phyloP scores from a whole-genome alignment of 64 coral and sea anemone species.

The Stylophora pistillata region DNA sequence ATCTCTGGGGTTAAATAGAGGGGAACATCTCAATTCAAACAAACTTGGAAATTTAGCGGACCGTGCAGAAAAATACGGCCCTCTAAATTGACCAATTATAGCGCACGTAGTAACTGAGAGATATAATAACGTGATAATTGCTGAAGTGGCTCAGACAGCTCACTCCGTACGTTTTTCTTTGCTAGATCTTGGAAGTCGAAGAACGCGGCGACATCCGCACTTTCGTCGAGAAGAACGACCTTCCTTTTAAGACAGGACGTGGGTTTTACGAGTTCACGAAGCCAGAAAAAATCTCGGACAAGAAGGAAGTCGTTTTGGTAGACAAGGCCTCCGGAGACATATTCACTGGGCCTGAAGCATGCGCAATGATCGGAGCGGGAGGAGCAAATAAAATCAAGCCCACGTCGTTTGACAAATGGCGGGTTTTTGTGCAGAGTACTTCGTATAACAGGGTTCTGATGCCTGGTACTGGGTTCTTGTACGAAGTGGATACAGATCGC shows the following conservation, averaged over 20 bases:
- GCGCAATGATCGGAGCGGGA: conserved; percentile 89
- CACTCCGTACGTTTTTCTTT: background rate
- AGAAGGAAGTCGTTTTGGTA: conserved; percentile 94
- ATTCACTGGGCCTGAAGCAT: conserved; percentile 86
- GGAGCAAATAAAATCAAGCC: conserved; percentile 74
- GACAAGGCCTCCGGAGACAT: conserved; percentile 92
- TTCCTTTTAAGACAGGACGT: conserved; percentile 87
- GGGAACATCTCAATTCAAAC: no score
- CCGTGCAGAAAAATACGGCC: no score
- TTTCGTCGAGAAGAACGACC: conserved; percentile 85
- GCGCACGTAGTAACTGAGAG: no score
- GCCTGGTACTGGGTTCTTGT: conserved; percentile 89
- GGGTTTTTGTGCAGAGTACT: conserved; percentile 97
- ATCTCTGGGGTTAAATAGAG: no score
- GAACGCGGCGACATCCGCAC: conserved; percentile 91
- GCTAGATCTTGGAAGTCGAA: conserved; percentile 84
- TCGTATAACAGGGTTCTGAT: conserved; percentile 97
- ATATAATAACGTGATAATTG: no score
- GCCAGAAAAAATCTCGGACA: conserved; percentile 96
- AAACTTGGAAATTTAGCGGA: no score
- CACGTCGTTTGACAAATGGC: conserved; percentile 82
- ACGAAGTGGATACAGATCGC: conserved; percentile 88
- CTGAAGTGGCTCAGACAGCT: background rate
- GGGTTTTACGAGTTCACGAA: conserved; percentile 99
- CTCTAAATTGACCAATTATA: no score